Conservation (phyloP, 2,797 vertebrate species). For the Acrocephalus scirpaceus region DNA sequence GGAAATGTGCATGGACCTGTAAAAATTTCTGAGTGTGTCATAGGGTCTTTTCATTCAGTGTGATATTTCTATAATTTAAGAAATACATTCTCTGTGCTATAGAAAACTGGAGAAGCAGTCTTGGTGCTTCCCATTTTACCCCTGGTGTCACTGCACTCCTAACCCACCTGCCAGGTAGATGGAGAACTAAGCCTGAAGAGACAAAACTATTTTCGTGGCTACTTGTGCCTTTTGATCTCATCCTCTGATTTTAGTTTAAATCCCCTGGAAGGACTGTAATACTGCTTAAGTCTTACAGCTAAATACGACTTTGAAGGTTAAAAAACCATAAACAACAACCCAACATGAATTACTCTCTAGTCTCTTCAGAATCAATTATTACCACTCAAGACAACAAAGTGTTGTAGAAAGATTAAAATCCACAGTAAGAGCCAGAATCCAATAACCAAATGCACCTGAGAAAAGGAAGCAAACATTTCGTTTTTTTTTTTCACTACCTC, state of each 20-base stretch:
- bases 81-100: background rate
- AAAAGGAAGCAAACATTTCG: background rate
- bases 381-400: background rate
- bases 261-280: background rate
- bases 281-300: background rate
- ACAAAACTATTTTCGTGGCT: background rate
- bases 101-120: background rate
- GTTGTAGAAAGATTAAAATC: background rate
- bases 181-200: background rate
- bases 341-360: background rate
- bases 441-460: background rate
- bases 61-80: background rate
- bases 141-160: background rate
- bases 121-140: background rate
- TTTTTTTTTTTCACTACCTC: background rate
- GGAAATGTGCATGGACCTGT: background rate
- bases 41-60: background rate
- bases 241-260: background rate
- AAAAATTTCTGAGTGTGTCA: background rate
- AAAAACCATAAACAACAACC: background rate
- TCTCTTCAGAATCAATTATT: background rate
- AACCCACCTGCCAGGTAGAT: background rate
- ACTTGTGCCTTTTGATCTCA: background rate
- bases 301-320: background rate
- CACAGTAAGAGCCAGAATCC: background rate